Base-by-base conservation (phyloP, 2,113 vertebrate genomes). In the Ictalurus punctatus region DNA sequence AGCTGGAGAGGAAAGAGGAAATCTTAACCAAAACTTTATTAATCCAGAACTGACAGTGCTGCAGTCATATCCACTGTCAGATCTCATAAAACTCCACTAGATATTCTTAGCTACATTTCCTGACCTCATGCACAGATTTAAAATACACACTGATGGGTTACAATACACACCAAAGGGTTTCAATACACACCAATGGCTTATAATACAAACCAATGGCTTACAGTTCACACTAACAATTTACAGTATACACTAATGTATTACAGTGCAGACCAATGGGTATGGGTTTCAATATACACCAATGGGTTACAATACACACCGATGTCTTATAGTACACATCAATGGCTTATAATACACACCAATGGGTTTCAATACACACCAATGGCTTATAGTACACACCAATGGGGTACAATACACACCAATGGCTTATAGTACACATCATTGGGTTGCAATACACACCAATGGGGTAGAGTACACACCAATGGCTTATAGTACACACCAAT, bases 21-120 rank as follows among this genome's bases (percentile, higher is more conserved):
- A 84, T 90, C 87, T 48, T 89, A 86, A 85, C 80, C 83, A 84
- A 61, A 61, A 56, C 82, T 83, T 63, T 83, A 83, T 83, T 83
- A 83, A 83, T 83, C 58, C 58, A 27, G 56, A 19, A 44, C 79
- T 84, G 87, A 78, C 79, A 89, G 82, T 86, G 83, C 78, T 84
- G 58, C 65, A 40, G 58, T 86, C 25, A 76, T 37, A 74, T 82
- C 83, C 59, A 56, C 19, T 79, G 83, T 63, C 58, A 65, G 58
- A 59, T 67, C 67, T 83, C 37, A 82, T 73, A 86, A 69, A 83
- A 89, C 48, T 78, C 86, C 27, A 58, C 21, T 63, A 7, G 58
- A 40, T 83, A 63, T 83, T 63, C 56, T 83, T 61, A 61, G 58
- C 21, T 63, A 83, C 21, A 40, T 61, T 63, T 63, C 58, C 58